phyloP scores from a whole-genome alignment of 2,113 vertebrate species.

The Plotosus lineatus region DNA sequence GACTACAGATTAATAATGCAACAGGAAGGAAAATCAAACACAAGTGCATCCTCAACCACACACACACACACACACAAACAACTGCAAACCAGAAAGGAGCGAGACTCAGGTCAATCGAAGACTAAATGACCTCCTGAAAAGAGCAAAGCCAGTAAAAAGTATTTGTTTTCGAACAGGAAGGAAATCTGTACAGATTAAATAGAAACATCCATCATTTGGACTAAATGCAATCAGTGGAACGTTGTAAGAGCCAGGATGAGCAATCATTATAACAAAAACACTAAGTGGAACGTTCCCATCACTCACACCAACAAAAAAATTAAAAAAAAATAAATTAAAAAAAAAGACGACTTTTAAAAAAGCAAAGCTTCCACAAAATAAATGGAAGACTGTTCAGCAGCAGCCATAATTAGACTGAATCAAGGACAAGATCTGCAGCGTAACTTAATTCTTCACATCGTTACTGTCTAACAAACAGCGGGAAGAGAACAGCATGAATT shows the following conservation, averaged over 20 bases:
- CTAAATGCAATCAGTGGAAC: conserved; percentile 6
- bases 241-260: background rate
- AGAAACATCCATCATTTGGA: conserved; percentile 10
- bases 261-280: conserved; percentile 42
- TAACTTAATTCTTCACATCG: conserved; percentile 22
- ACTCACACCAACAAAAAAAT: background rate
- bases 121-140: conserved; percentile 12
- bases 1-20: background rate
- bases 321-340: background rate
- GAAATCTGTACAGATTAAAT: conserved; percentile 25
- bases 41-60: background rate
- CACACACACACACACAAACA: background rate
- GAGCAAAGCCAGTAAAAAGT: background rate
- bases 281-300: conserved; percentile 30
- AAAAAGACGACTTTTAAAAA: background rate
- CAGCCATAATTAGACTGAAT: conserved; percentile 38
- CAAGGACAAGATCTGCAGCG: conserved; percentile 4
- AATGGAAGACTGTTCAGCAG: conserved; percentile 2
- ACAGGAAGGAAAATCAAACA: conserved; percentile 5
- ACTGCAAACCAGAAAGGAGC: background rate
- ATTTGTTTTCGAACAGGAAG: conserved; percentile 2
- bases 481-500: background rate
- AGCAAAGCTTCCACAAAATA: background rate
- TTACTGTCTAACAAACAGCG: background rate
- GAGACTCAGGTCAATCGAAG: background rate